Conservation (phyloP, 1,140 invertebrate genomes). For the Meloidogyne chitwoodi region DNA sequence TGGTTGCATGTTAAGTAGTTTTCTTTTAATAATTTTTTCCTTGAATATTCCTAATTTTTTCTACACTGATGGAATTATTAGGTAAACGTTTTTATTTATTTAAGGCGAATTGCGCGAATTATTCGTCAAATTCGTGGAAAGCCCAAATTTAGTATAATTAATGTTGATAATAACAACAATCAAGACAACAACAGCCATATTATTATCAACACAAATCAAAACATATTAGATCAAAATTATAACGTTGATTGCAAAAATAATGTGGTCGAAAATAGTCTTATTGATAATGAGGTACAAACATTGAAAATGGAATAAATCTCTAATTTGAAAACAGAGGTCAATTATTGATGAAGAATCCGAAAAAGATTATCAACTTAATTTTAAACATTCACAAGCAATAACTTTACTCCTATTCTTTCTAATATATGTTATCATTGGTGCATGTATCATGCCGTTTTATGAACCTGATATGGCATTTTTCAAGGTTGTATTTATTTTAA, state of each 20-base stretch:
- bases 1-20: background rate
- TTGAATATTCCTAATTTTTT: background rate
- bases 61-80: background rate
- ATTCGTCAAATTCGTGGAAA: background rate
- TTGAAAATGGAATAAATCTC: background rate
- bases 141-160: constrained; percentile 12
- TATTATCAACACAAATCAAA: background rate
- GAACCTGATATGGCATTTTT: constrained; percentile 43
- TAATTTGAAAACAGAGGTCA: background rate
- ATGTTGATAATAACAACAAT: background rate
- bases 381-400: constrained; percentile 23
- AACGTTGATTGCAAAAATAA: background rate
- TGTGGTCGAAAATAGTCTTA: too few species aligned
- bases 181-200: background rate
- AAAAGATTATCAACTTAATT: constrained; percentile 7
- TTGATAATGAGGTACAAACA: background rate
- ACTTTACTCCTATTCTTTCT: constrained; percentile 26
- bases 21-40: background rate
- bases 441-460: constrained; percentile 28
- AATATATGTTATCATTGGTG: constrained; percentile 21
- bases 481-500: background rate
- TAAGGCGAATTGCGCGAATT: background rate
- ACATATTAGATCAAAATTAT: background rate
- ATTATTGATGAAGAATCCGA: background rate
- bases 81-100: too few species aligned